Base-by-base conservation (phyloP, 2,797 vertebrate genomes). In the Moxostoma hubbsi region DNA sequence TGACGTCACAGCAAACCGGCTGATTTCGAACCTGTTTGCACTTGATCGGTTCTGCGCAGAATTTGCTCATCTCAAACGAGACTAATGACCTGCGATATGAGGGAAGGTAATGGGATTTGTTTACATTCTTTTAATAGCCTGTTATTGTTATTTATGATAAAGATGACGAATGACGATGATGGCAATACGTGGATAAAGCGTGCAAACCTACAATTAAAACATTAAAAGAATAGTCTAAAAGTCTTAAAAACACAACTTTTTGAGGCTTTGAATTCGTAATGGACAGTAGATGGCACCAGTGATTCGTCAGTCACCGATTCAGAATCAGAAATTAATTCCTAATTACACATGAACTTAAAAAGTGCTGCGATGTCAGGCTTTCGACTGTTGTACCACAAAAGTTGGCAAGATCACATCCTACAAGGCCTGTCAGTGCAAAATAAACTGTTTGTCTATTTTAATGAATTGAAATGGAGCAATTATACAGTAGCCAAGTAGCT, bases 231-330 rank as follows among this genome's bases (percentile, higher is more conserved):
- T 61, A 61, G 5, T 11, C 11, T 11, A 2, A 62, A 11, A 62
- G 2, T 36, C 24, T 4, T 11, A 61, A 1, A 12, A 61, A 12
- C 18, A 55, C 54, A 36, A 3, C 36, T 4, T 7, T n/a, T 36
- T 3, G 18, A 36, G 36, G 36, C 24, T 9, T 59, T 16, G 1
- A 61, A 24, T 24, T 36, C 36, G 59, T n/a, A 54, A 46, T 78
- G 58, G 66, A 64, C 76, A 72, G 43, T 46, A 79, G 76, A 63
- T 79, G 76, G 68, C 76, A 63, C 43, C 45, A 71, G 16, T 55
- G 43, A 6, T 7, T 13, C 67, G 63, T 64, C 54, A 36, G 36
- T 64, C 36, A 64, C 4, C 62, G 5, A 13, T 43, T 4, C 59
- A 43, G 10, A 62, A 62, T 62, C 55, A 13, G 3, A 5, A 58